A percentile compares a stretch with the other conserved stretches of the same genome.
phyloP scores from a whole-genome alignment of 2,797 vertebrate genomes.

The Esox masquinongy region DNA sequence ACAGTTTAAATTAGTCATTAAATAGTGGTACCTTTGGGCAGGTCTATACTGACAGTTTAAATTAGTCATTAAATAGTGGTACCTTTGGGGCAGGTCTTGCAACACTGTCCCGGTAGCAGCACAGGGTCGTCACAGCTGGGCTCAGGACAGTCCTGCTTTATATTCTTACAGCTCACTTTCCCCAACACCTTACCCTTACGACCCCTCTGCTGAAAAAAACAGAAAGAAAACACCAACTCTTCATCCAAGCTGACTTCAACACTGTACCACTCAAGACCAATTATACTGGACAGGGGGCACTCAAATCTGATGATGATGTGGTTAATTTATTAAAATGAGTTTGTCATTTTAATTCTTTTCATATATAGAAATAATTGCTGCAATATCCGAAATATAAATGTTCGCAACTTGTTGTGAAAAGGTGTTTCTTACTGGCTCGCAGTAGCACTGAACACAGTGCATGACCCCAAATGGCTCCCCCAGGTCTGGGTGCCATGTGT shows the following conservation, averaged over 20 bases:
- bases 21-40: slow-evolving; percentile 71
- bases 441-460: slow-evolving; percentile 92
- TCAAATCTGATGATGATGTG: background rate
- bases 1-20: background rate
- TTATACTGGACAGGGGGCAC: background rate
- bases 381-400: background rate
- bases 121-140: slow-evolving; percentile 79
- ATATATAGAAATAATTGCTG: background rate
- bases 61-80: slow-evolving; percentile 12
- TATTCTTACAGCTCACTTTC: slow-evolving; percentile 94
- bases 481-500: slow-evolving; percentile 94
- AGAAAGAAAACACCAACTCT: slow-evolving; percentile 8
- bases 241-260: slow-evolving; percentile 9
- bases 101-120: slow-evolving; percentile 89
- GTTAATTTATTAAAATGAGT: background rate
- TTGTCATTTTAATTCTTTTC: background rate
- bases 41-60: slow-evolving; percentile 52
- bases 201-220: slow-evolving; percentile 77
- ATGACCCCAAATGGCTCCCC: slow-evolving; percentile 95
- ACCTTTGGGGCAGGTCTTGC: slow-evolving; percentile 88
- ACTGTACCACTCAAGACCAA: background rate
- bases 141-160: slow-evolving; percentile 89
- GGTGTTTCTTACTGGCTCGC: slow-evolving; percentile 82
- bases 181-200: slow-evolving; percentile 84
- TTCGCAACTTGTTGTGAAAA: background rate